Evolutionary conservation across 2,797 vertebrate species (phyloP).

Genomic region (Aulostomus chinensis): DNA sequence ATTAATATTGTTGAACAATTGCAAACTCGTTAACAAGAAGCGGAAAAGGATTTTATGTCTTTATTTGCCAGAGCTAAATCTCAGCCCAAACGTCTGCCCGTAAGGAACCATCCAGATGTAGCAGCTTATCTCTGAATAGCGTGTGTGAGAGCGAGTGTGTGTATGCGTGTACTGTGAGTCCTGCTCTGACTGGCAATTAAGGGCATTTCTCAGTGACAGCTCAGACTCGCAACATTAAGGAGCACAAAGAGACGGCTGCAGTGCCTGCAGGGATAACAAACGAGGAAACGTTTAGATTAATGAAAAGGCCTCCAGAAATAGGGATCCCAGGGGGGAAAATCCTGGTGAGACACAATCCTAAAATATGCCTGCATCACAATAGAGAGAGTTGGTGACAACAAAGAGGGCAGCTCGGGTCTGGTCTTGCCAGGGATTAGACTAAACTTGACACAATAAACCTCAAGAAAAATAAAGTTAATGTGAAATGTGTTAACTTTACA

Average conservation of each 20-base stretch:
- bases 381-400: too few species aligned
- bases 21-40: background rate
- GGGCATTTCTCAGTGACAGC: conserved; percentile 45
- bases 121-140: conserved; percentile 24
- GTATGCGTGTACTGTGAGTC: conserved; percentile 14
- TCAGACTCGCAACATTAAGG: conserved; percentile 41
- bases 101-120: conserved; percentile 47
- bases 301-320: conserved; percentile 48
- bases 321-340: conserved; percentile 46
- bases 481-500: too few species aligned
- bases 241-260: conserved; percentile 32
- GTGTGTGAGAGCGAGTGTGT: conserved; percentile 8
- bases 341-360: conserved; percentile 40
- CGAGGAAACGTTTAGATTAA: conserved; percentile 26
- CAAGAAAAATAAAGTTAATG: conserved; percentile 1
- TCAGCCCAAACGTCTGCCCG: conserved; percentile 17
- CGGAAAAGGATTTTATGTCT: conserved; percentile 4
- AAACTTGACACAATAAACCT: background rate
- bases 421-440: conserved; percentile 33
- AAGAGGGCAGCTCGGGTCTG: conserved; percentile 22
- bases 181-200: conserved; percentile 26
- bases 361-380: conserved; percentile 31
- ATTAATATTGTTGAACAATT: background rate
- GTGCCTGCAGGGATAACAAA: conserved; percentile 50
- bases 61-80: conserved; percentile 19